phyloP scores from a whole-genome alignment of 2,797 vertebrate genomes.

The Graptemys geographica region DNA sequence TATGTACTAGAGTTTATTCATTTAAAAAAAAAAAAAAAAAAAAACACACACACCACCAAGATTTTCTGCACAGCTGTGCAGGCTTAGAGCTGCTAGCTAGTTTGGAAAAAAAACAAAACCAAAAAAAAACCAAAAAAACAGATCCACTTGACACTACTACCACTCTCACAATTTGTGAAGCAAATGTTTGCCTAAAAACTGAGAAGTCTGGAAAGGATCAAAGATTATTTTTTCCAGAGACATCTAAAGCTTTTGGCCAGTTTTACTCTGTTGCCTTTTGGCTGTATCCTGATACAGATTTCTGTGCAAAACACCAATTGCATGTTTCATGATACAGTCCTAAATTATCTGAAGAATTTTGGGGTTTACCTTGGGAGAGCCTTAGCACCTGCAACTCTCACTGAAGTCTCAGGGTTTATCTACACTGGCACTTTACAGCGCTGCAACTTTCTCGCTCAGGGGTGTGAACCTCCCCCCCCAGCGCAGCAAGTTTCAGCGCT shows the following conservation, averaged over 20 bases:
- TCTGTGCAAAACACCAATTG: not conserved
- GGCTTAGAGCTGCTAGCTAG: slow-evolving; percentile 25
- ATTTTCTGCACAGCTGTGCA: slow-evolving; percentile 38
- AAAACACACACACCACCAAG: not conserved
- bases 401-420: not conserved
- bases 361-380: not conserved
- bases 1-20: slow-evolving; percentile 2
- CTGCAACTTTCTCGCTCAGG: no score
- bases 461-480: no score
- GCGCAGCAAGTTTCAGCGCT: no score
- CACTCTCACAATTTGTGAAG: slow-evolving; percentile 29
- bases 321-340: not conserved
- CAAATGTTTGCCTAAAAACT: not conserved
- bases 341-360: not conserved
- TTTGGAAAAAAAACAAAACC: not conserved
- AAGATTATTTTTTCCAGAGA: not conserved
- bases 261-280: slow-evolving; percentile 9
- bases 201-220: not conserved
- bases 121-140: not conserved
- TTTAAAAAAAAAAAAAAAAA: not conserved
- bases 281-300: not conserved
- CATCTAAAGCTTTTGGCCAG: not conserved
- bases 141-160: slow-evolving; percentile 4
- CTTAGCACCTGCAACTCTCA: not conserved
- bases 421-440: no score